Percentiles rank a stretch among this genome's conserved stretches.
Conservation (phyloP, 2,797 vertebrate genomes). For the Pyrrhura leucotis region DNA sequence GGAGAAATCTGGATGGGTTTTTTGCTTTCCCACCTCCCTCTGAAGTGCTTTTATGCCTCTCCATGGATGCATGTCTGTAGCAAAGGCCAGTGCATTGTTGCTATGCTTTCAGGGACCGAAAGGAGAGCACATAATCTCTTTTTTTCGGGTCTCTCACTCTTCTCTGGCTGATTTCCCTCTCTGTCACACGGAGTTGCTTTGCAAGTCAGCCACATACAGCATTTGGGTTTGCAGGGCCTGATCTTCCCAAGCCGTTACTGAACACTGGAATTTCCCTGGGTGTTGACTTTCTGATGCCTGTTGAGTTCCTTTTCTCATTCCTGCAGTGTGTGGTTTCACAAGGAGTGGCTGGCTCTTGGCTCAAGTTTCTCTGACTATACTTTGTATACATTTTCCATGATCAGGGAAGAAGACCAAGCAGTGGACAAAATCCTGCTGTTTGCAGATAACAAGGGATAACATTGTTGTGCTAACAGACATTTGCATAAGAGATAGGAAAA, state of each 20-base stretch:
- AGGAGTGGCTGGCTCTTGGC: slow-evolving; percentile 33
- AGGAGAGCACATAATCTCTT: background rate
- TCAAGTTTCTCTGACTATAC: slow-evolving; percentile 5
- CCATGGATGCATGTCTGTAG: background rate
- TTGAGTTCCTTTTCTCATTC: slow-evolving; percentile 3
- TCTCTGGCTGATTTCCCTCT: background rate
- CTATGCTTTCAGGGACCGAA: background rate
- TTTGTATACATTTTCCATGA: background rate
- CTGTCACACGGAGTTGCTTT: background rate
- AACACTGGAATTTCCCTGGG: background rate
- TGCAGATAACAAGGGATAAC: background rate
- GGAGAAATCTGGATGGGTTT: background rate
- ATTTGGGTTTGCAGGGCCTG: background rate
- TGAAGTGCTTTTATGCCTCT: background rate
- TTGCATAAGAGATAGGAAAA: slow-evolving; percentile 10
- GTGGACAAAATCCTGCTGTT: background rate
- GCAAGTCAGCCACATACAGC: background rate
- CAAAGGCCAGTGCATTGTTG: background rate
- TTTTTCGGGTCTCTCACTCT: background rate
- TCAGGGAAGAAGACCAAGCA: background rate
- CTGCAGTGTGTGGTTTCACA: slow-evolving; percentile 24
- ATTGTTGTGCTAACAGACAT: background rate
- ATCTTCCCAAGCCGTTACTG: background rate
- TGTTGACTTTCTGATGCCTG: slow-evolving; percentile 30
- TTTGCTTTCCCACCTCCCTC: background rate